A percentile compares a stretch with the other conserved stretches of the same genome.
phyloP scores from a whole-genome alignment of 2,797 vertebrate genomes.

The Glyptemys insculpta region DNA sequence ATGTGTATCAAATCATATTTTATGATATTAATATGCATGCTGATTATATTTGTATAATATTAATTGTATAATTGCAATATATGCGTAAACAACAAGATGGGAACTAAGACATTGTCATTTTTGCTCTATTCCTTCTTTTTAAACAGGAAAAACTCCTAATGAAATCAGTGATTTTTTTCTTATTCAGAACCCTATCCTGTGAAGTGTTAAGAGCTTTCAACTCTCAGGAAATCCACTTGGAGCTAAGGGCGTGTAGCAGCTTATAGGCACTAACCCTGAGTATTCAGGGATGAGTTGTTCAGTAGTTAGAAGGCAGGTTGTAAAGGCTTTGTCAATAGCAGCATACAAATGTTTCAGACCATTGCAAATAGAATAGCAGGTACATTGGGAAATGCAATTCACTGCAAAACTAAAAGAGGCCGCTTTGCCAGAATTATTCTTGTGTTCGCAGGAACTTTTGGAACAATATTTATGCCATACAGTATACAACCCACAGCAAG shows the following conservation, averaged over 20 bases:
- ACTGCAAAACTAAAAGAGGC: neutral
- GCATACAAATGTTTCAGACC: neutral
- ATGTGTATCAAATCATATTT: neutral
- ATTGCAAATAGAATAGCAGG: constrained; percentile 2
- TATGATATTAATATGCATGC: neutral
- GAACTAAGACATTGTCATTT: neutral
- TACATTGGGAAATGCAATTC: neutral
- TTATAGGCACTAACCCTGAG: neutral
- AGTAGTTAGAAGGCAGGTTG: constrained; percentile 1
- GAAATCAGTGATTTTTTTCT: neutral
- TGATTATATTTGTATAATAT: neutral
- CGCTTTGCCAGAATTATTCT: neutral
- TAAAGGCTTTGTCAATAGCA: neutral
- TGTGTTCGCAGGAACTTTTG: constrained; percentile 12
- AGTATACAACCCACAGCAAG: neutral
- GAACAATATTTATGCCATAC: neutral
- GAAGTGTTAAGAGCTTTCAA: neutral
- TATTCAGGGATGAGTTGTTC: neutral
- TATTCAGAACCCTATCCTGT: neutral
- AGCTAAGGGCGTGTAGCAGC: neutral
- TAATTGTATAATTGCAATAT: neutral
- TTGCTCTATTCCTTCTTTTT: neutral
- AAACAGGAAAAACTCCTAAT: neutral
- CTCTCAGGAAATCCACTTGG: constrained; percentile 15
- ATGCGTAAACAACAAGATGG: neutral